Percentiles rank a stretch among this genome's conserved stretches.
Evolutionary conservation across 1,140 invertebrate genomes (phyloP).

Genomic region (Saccostrea glomerata): DNA sequence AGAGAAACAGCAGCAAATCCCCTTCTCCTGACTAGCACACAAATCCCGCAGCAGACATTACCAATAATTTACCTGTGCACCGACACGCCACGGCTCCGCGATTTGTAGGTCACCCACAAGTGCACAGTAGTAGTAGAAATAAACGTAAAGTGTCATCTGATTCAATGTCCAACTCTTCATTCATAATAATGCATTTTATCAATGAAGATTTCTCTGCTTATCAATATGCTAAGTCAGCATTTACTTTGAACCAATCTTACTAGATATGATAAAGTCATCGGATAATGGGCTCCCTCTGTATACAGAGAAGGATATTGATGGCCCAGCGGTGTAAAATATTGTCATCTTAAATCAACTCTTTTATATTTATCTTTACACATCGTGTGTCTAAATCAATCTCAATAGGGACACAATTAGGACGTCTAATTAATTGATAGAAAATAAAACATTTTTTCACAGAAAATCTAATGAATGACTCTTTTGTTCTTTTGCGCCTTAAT

Average conservation of each 20-base stretch:
- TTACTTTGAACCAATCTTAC: neutral
- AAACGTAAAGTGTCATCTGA: neutral
- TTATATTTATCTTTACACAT: neutral
- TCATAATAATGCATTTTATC: slow-evolving; percentile 16
- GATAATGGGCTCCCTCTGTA: neutral
- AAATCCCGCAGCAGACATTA: neutral
- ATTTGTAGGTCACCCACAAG: neutral
- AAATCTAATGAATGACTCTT: neutral
- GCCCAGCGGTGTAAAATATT: neutral
- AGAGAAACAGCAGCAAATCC: neutral
- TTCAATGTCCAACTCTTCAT: slow-evolving; percentile 7
- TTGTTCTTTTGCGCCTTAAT: neutral
- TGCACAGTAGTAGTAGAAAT: neutral
- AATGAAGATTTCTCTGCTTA: neutral
- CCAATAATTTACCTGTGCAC: slow-evolving; percentile 3
- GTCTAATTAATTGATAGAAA: slow-evolving; percentile 26
- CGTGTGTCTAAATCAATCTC: slow-evolving; percentile 6
- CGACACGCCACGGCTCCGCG: neutral
- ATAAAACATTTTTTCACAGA: neutral
- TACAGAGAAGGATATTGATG: slow-evolving; percentile 1
- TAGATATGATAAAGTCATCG: neutral
- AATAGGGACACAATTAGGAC: neutral
- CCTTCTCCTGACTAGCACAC: neutral
- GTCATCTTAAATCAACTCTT: neutral
- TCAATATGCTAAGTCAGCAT: slow-evolving; percentile 30